Conservation (phyloP, 2,113 vertebrate species). For the cattle (Bos taurus) region ARS-UCD2.0 NC_037331.1:115089501-115090000, state of each 20-base stretch:
- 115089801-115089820: not conserved
- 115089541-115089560: not conserved
- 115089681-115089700: rapidly evolving
- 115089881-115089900: not conserved
- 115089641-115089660: not conserved
- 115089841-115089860: not conserved
- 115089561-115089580: not conserved
- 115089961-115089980: not conserved
- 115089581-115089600: not conserved
- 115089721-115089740: not conserved
- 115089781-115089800: not conserved
- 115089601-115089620: not conserved
- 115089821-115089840: not conserved
- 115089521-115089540: not conserved
- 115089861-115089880: not conserved
- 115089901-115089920: not conserved
- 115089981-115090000: not conserved
- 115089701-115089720: not conserved
- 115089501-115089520: not conserved
- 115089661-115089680: not conserved
- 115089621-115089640: not conserved
- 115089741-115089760: not conserved
- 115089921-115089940: not conserved
- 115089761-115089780: not conserved
- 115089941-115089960: not conserved